A percentile compares a stretch with the other conserved stretches of the same genome.
Evolutionary conservation across 2,888 invertebrate species (phyloP).

Genomic region (Tridacna gigas): DNA sequence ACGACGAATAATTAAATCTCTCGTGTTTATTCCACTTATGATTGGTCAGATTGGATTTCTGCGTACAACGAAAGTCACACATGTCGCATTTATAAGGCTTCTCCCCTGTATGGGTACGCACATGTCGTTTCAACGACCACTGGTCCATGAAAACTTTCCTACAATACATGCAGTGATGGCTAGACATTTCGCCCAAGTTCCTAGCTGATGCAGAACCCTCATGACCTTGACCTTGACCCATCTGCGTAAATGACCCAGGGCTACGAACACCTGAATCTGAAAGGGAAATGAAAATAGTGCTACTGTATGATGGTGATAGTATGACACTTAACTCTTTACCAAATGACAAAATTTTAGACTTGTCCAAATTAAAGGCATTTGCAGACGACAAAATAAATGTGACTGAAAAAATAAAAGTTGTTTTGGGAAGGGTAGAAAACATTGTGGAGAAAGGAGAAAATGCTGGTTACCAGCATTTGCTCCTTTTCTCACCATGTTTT

Average conservation of each 20-base stretch:
- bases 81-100: conserved; percentile 9
- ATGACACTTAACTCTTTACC: too few relatives aligned
- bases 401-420: neutral
- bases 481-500: too few relatives aligned
- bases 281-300: conserved; percentile 1
- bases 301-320: too few relatives aligned
- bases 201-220: neutral
- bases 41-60: conserved; percentile 15
- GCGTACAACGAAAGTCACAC: conserved; percentile 23
- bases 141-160: neutral
- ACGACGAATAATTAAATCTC: neutral
- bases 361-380: neutral
- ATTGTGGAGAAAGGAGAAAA: too few relatives aligned
- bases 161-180: neutral
- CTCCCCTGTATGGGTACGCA: conserved; percentile 10
- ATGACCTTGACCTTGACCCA: neutral
- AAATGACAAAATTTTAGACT: neutral
- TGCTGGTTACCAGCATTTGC: too few relatives aligned
- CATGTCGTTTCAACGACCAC: conserved; percentile 7
- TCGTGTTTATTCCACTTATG: conserved; percentile 13
- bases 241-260: neutral
- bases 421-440: neutral
- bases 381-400: neutral
- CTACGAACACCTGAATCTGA: neutral
- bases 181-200: neutral